phyloP scores from a whole-genome alignment of 2,888 invertebrate species.

The Standfussiana lucernea region DNA sequence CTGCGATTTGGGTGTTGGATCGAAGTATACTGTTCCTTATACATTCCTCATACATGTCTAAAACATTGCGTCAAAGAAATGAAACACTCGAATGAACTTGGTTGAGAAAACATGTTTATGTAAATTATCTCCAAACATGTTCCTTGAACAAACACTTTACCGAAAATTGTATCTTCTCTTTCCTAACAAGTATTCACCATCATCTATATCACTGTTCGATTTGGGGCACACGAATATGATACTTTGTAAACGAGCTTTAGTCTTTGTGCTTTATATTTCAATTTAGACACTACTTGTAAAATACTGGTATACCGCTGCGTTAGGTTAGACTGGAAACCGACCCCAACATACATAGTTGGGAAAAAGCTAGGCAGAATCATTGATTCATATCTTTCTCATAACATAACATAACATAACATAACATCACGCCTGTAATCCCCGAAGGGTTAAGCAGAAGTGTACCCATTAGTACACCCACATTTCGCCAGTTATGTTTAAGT shows the following conservation, averaged over 20 bases:
- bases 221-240: not conserved
- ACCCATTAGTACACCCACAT: too few relatives aligned
- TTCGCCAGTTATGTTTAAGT: too few relatives aligned
- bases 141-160: not conserved
- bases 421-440: too few relatives aligned
- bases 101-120: not conserved
- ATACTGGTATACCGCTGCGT: not conserved
- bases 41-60: too few relatives aligned
- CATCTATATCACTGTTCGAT: not conserved
- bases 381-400: too few relatives aligned
- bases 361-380: not conserved
- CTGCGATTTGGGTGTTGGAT: too few relatives aligned
- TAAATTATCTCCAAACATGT: slow-evolving; percentile 2
- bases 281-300: not conserved
- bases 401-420: too few relatives aligned
- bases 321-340: not conserved
- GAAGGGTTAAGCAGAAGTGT: too few relatives aligned
- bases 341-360: not conserved
- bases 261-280: not conserved
- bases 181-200: not conserved
- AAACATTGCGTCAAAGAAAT: not conserved
- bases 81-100: not conserved
- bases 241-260: not conserved
- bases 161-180: not conserved
- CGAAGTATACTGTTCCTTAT: too few relatives aligned